Base-by-base conservation (phyloP, 2,797 vertebrate genomes). In the Clarias pachynema region DNA sequence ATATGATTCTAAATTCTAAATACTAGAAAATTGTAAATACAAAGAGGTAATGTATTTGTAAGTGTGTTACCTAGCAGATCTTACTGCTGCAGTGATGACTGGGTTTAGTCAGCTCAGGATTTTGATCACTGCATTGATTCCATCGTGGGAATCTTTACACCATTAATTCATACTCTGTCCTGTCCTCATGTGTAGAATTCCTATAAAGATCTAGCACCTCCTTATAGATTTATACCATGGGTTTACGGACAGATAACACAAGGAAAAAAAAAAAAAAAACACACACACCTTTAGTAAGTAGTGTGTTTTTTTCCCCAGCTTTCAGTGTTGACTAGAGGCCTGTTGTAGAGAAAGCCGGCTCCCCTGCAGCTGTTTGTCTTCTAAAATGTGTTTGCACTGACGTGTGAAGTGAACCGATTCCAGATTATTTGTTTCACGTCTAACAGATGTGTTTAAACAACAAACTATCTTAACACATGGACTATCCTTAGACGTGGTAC, bases 321-420 rank as follows among this genome's bases (percentile, higher is more conserved):
- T 62, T 40, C 31, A 62, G 31, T n/a, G 31, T 37, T 37, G 57
- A 79, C 75, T 37, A 40, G 77, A 79, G 34, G 31, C 31, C 59
- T 26, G 34, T 37, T 15, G 15, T 12, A 63, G 37, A 63, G 34
- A 79, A 79, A 79, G 18, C 59, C 4, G 4, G 12, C 65, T 34
- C 12, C 31, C 31, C 60, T 59, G 44, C 16, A 66, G 69, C 29
- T 77, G 62, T 60, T 80, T 82, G 68, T 80, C 70, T 77, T 57
- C 20, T 53, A 70, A 82, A 78, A 24, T 73, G 68, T 80, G 59
- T 73, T 78, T 78, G 78, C 44, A 2, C 79, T 75, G 49, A 81
- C 22, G 14, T 62, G 56, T 79, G 63, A 83, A 75, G 8, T 72
- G 65, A 86, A 70, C 63, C 73, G 24, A 53, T 70, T 86, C 63